phyloP scores from a whole-genome alignment of 2,888 invertebrate genomes.

The Gastrophysa polygoni region DNA sequence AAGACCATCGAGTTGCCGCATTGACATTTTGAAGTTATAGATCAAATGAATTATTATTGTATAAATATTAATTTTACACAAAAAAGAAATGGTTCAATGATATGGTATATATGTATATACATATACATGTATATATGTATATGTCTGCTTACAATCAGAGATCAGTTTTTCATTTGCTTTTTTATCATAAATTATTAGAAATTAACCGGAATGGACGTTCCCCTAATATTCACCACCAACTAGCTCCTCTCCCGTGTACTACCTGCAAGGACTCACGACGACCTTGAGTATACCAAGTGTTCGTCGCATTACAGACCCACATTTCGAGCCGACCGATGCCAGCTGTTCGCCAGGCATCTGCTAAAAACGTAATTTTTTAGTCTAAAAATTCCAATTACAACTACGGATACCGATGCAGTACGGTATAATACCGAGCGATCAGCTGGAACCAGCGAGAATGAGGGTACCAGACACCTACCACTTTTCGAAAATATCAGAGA shows the following conservation, averaged over 20 bases:
- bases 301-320: neutral
- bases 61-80: no score
- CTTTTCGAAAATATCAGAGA: neutral
- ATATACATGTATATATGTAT: no score
- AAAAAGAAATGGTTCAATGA: no score
- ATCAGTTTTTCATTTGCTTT: no score
- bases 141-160: no score
- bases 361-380: neutral
- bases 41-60: no score
- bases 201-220: neutral
- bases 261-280: neutral
- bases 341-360: neutral
- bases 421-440: neutral
- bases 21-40: no score
- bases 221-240: neutral
- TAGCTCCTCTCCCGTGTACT: neutral
- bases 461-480: neutral
- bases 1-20: no score
- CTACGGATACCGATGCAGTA: neutral
- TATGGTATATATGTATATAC: no score
- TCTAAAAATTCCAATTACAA: neutral
- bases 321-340: neutral
- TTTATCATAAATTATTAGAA: no score
- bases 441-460: neutral
- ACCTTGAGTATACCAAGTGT: conserved; percentile 1